Evolutionary conservation across 2,113 vertebrate species (phyloP).

Genomic region (Vidua chalybeata): DNA sequence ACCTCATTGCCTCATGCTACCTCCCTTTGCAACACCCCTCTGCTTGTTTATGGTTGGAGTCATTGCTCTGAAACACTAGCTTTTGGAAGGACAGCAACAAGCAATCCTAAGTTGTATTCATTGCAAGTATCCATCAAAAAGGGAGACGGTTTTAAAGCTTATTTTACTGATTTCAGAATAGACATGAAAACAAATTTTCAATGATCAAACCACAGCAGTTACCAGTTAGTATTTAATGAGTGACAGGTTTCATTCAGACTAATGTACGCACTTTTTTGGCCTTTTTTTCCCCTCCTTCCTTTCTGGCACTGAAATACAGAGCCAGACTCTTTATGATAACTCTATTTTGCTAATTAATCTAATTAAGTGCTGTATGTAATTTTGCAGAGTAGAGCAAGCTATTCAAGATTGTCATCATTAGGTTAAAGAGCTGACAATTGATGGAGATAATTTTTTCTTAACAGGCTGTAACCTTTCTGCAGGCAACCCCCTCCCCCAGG

Average conservation of each 20-base stretch:
- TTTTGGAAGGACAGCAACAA: neutral
- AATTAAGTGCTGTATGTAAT: constrained; percentile 63
- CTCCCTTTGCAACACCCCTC: neutral
- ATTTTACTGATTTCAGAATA: neutral
- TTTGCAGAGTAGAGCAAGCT: constrained; percentile 42
- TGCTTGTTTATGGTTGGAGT: neutral
- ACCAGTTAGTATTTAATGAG: neutral
- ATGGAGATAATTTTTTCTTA: constrained; percentile 52
- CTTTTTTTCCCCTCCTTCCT: neutral
- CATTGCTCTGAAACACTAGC: neutral
- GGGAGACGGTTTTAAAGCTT: neutral
- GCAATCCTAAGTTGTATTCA: neutral
- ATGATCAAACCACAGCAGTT: neutral
- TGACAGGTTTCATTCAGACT: neutral
- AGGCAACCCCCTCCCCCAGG: neutral
- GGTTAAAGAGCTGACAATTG: constrained; percentile 65
- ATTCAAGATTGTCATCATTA: constrained; percentile 65
- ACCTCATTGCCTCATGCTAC: neutral
- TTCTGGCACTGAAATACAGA: neutral
- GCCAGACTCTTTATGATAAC: constrained; percentile 38
- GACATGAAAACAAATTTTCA: neutral
- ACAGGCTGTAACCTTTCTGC: constrained; percentile 49
- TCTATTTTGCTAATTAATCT: constrained; percentile 64
- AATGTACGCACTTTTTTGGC: neutral
- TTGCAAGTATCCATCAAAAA: neutral